Conservation (phyloP, 2,888 invertebrate genomes). For the Sinohyriopsis cumingii region DNA sequence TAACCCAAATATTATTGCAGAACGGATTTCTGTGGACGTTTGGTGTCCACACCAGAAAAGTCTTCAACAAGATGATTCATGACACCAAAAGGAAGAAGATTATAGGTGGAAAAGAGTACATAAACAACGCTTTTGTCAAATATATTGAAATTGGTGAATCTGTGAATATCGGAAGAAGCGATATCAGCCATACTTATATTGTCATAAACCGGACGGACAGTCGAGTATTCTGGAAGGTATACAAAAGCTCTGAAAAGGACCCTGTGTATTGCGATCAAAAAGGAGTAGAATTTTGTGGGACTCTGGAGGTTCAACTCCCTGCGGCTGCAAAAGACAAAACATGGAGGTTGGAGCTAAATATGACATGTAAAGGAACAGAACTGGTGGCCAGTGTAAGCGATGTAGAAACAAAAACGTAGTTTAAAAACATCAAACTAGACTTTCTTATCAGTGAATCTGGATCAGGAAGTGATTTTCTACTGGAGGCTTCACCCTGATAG, state of each 20-base stretch:
- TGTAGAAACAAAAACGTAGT: too few species aligned
- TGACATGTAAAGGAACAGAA: constrained; percentile 2
- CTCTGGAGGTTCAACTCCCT: neutral
- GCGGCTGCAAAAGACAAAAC: neutral
- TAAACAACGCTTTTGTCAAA: constrained; percentile 28
- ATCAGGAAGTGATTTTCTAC: too few species aligned
- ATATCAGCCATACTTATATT: neutral
- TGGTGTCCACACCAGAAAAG: constrained; percentile 30
- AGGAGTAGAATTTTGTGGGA: neutral
- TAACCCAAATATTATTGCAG: constrained; percentile 28
- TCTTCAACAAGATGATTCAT: constrained; percentile 15
- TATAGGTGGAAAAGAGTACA: constrained; percentile 18
- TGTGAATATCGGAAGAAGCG: constrained; percentile 16
- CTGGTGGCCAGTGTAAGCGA: neutral
- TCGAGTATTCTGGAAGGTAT: neutral
- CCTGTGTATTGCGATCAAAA: constrained; percentile 1
- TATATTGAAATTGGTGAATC: constrained; percentile 24
- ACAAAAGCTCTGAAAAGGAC: neutral
- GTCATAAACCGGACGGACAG: neutral
- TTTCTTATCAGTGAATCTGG: too few species aligned
- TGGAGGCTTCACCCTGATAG: too few species aligned
- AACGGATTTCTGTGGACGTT: constrained; percentile 32
- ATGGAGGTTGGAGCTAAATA: neutral
- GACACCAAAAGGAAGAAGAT: constrained; percentile 4
- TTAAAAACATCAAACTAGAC: too few species aligned